phyloP scores from a whole-genome alignment of 2,888 invertebrate species.

The Chironomus tentans region DNA sequence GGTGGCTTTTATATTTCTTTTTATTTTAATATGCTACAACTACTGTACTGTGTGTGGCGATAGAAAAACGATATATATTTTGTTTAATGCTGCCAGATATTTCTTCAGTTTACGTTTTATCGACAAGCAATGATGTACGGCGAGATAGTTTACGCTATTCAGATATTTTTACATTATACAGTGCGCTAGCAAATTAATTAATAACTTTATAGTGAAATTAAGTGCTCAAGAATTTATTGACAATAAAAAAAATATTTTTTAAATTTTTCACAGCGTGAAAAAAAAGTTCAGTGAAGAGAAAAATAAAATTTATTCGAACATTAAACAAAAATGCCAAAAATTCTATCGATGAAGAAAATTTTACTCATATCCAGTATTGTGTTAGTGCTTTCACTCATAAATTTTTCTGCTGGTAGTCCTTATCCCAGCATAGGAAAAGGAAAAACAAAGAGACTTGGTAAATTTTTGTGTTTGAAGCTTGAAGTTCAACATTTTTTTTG shows the following conservation, averaged over 20 bases:
- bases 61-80: constrained; percentile 21
- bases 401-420: constrained; percentile 3
- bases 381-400: not conserved
- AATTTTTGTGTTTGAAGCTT: not conserved
- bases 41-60: not conserved
- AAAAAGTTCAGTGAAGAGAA: not conserved
- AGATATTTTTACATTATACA: not conserved
- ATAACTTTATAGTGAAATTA: not conserved
- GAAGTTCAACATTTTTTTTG: too few relatives aligned
- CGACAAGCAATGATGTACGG: not conserved
- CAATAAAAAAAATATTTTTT: too few relatives aligned
- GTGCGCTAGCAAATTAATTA: not conserved
- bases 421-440: constrained; percentile 15
- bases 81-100: constrained; percentile 4
- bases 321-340: not conserved
- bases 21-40: not conserved
- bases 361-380: not conserved
- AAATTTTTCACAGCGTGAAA: not conserved
- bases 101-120: constrained; percentile 17
- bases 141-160: not conserved
- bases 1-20: not conserved
- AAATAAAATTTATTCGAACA: not conserved
- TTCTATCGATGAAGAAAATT: constrained; percentile 10
- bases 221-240: too few relatives aligned
- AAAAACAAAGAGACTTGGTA: constrained; percentile 23